Conservation (phyloP, 2,888 invertebrate species). For the Iphiclides podalirius region DNA sequence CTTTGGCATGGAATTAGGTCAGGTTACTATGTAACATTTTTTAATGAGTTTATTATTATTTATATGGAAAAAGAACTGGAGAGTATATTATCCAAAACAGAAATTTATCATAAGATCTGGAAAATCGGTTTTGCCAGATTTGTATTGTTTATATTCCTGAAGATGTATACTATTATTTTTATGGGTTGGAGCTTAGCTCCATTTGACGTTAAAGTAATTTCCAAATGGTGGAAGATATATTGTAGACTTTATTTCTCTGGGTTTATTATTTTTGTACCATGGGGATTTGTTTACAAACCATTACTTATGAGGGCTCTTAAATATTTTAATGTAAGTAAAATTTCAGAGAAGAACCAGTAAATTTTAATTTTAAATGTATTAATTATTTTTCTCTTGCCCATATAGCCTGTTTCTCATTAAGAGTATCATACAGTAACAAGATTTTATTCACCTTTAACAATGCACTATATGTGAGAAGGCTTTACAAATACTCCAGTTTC, state of each 20-base stretch:
- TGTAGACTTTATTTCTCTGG: slow-evolving; percentile 84
- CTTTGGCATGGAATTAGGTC: slow-evolving; percentile 97
- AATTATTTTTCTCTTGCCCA: neutral
- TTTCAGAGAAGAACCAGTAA: slow-evolving; percentile 22
- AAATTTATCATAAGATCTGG: slow-evolving; percentile 67
- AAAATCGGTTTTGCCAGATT: slow-evolving; percentile 53
- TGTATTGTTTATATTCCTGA: slow-evolving; percentile 80
- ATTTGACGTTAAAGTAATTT: slow-evolving; percentile 85
- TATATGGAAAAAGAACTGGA: slow-evolving; percentile 89
- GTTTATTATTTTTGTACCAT: slow-evolving; percentile 83
- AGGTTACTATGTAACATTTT: slow-evolving; percentile 96
- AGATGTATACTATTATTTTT: slow-evolving; percentile 87
- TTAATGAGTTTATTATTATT: slow-evolving; percentile 94
- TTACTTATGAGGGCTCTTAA: slow-evolving; percentile 38
- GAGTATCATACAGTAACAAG: neutral
- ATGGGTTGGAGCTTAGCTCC: slow-evolving; percentile 92
- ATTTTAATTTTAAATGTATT: neutral
- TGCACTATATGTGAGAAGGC: too few relatives aligned
- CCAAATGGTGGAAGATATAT: slow-evolving; percentile 84
- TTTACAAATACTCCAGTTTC: too few relatives aligned
- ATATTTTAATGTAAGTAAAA: slow-evolving; percentile 25
- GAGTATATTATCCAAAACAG: slow-evolving; percentile 74
- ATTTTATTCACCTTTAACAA: too few relatives aligned
- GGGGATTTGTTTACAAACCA: slow-evolving; percentile 81
- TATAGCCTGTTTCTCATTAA: neutral